Percentiles rank a stretch among this genome's conserved stretches.
Conservation (phyloP, 2,113 vertebrate species). For the Apistogramma diplotaenia region DNA sequence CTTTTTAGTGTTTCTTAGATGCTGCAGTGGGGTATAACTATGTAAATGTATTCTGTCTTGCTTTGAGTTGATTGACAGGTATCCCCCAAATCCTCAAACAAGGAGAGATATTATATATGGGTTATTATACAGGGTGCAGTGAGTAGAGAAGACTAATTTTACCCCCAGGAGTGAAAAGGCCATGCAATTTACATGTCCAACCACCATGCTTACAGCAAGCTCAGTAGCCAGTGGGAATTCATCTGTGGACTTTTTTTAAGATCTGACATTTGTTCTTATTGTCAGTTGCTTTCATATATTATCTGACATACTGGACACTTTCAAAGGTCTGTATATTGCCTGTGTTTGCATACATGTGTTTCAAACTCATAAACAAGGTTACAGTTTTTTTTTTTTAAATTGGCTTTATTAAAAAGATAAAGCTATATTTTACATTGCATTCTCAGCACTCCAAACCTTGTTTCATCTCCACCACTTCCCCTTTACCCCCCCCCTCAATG, state of each 20-base stretch:
- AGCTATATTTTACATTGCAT: neutral
- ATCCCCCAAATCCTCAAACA: conserved; percentile 46
- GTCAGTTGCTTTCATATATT: conserved; percentile 6
- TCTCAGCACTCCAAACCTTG: neutral
- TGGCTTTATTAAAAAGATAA: neutral
- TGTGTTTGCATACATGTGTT: neutral
- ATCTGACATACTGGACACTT: neutral
- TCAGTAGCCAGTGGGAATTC: conserved; percentile 15
- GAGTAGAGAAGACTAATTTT: conserved; percentile 50
- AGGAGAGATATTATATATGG: conserved; percentile 8
- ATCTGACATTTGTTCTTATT: conserved; percentile 24
- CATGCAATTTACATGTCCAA: conserved; percentile 60
- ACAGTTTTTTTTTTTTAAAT: neutral
- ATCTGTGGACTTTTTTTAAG: neutral
- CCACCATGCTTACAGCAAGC: conserved; percentile 11
- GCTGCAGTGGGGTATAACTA: conserved; percentile 38
- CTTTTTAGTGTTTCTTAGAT: conserved; percentile 13
- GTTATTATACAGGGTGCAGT: conserved; percentile 57
- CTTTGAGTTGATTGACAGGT: conserved; percentile 66
- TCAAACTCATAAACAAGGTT: neutral
- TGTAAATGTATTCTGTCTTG: conserved; percentile 59
- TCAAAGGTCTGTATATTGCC: neutral
- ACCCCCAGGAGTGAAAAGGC: conserved; percentile 47
- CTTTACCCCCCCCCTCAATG: neutral
- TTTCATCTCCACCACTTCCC: neutral